Percentiles rank a stretch among this genome's conserved stretches.
These are phyloP conservation scores for Akabosia matsudoensis DNA, from an alignment of 1,140 invertebrate genomes.

Conservation along the genomic window DNA sequence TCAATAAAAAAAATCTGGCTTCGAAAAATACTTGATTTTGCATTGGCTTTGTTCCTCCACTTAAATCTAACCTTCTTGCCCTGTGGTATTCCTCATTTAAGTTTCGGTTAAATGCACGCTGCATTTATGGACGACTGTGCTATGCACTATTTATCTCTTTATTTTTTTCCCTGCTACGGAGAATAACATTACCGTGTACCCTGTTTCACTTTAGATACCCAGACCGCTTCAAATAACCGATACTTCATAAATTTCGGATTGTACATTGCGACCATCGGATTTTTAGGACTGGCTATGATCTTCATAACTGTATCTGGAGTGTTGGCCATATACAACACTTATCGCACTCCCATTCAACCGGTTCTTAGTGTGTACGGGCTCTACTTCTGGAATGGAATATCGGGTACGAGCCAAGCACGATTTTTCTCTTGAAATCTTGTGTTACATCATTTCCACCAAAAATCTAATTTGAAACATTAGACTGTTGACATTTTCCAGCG, in stretches of 20 bases:
- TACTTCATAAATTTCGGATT: conserved; percentile 4
- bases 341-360: conserved; percentile 3
- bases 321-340: conserved; percentile 18
- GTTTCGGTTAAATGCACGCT: neutral
- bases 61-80: no score
- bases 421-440: neutral
- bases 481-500: conserved; percentile 8
- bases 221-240: neutral
- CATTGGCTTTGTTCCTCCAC: no score
- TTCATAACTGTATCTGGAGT: neutral
- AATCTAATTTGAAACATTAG: neutral
- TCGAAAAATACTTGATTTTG: no score
- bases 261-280: neutral
- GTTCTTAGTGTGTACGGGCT: conserved; percentile 9
- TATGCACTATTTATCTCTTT: neutral
- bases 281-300: neutral
- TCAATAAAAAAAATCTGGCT: no score
- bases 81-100: no score
- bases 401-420: neutral
- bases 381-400: conserved; percentile 12
- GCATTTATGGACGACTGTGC: neutral
- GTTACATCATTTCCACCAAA: neutral
- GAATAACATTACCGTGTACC: neutral
- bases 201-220: neutral
- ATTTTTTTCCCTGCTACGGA: neutral